A percentile compares a stretch with the other conserved stretches of the same genome.
These are phyloP conservation scores for Tragelaphus strepsiceros DNA, from an alignment of 2,113 vertebrate species.

Conservation along the genomic window DNA sequence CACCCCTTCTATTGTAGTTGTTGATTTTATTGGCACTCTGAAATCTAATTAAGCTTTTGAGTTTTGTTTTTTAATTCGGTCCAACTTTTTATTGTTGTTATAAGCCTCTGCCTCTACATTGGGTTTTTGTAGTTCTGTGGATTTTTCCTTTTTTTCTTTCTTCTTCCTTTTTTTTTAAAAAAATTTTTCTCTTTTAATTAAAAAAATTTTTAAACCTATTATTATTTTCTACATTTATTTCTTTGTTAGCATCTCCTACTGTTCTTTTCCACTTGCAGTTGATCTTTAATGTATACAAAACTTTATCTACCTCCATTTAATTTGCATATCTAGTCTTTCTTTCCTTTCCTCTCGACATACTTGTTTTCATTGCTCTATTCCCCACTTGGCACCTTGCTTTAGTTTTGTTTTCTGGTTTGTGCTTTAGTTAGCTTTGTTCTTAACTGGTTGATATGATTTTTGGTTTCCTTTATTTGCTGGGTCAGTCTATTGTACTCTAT, in stretches of 20 bases:
- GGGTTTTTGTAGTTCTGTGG: not conserved
- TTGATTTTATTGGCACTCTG: not conserved
- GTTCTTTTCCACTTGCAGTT: not conserved
- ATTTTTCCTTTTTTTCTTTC: not conserved
- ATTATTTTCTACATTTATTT: not conserved
- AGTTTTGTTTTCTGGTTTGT: not conserved
- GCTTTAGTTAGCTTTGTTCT: not conserved
- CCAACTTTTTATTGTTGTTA: not conserved
- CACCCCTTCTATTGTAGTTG: not conserved
- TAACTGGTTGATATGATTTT: not conserved
- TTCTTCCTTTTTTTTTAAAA: not conserved
- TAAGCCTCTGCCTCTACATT: not conserved
- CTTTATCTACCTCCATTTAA: not conserved
- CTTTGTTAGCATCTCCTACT: not conserved
- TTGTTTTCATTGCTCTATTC: not conserved
- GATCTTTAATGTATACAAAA: not conserved
- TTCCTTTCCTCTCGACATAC: not conserved
- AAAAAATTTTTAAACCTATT: not conserved
- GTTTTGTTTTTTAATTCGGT: not conserved
- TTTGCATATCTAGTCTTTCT: not conserved
- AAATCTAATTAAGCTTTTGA: not conserved
- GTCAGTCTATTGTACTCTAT: not conserved
- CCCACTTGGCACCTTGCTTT: not conserved
- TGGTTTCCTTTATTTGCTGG: not conserved
- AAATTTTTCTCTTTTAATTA: not conserved